A percentile compares a stretch with the other conserved stretches of the same genome.
phyloP scores from a whole-genome alignment of 92 coral and sea anemone genomes.

The Epizoanthus rinbou region DNA sequence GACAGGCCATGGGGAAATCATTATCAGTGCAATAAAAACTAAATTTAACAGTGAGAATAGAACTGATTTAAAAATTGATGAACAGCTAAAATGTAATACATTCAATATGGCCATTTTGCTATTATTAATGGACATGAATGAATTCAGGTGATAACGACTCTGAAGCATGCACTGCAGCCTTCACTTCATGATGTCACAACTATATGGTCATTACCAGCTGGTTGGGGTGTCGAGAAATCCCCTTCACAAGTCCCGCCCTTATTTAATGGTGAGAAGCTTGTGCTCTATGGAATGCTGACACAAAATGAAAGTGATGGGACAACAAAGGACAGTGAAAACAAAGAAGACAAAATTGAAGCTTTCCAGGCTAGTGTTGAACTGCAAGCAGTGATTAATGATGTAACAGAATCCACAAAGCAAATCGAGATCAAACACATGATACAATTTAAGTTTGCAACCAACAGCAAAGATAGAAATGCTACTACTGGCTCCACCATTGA shows the following conservation, averaged over 20 bases:
- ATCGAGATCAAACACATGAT: not conserved
- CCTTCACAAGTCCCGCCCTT: not conserved
- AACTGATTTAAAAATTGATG: too few species aligned
- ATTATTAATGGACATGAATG: not conserved
- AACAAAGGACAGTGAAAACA: not conserved
- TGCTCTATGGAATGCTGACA: not conserved
- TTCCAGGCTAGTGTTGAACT: not conserved
- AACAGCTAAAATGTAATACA: too few species aligned
- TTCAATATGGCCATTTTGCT: too few species aligned
- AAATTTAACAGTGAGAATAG: too few species aligned
- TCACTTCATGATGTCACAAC: slow-evolving; percentile 1
- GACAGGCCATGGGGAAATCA: too few species aligned
- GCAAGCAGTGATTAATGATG: not conserved
- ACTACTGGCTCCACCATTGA: not conserved
- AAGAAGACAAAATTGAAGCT: not conserved
- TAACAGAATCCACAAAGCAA: not conserved
- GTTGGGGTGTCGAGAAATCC: not conserved
- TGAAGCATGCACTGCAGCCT: slow-evolving; percentile 10
- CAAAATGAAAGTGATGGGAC: not conserved
- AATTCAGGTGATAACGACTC: not conserved
- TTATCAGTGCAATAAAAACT: too few species aligned
- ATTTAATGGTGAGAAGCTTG: not conserved
- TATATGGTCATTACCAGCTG: not conserved
- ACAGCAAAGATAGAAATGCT: not conserved
- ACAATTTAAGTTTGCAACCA: not conserved